A percentile compares a stretch with the other conserved stretches of the same genome.
phyloP scores from a whole-genome alignment of 2,797 vertebrate species.

The Calcarius lapponicus region DNA sequence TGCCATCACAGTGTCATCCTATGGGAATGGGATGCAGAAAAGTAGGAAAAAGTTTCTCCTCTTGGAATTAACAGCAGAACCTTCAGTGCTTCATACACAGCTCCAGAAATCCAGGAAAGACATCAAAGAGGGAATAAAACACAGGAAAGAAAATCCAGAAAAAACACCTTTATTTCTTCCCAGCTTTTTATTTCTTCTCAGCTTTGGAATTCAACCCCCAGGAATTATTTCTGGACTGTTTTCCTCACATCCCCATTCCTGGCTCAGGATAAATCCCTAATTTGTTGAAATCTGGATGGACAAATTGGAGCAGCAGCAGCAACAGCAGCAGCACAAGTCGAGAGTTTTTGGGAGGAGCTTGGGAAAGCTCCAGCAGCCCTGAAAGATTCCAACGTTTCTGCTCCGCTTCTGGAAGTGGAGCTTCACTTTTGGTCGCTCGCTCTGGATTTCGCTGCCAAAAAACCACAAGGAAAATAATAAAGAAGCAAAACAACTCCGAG shows the following conservation, averaged over 20 bases:
- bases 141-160: not conserved
- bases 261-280: not conserved
- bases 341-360: not conserved
- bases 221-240: not conserved
- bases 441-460: constrained; percentile 12
- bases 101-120: not conserved
- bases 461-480: not conserved
- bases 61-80: not conserved
- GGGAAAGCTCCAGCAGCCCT: not conserved
- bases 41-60: not conserved
- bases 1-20: no score
- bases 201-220: not conserved
- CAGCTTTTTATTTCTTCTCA: not conserved
- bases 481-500: not conserved
- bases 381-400: not conserved
- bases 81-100: not conserved
- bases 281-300: not conserved
- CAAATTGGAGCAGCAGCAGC: not conserved
- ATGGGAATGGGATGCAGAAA: not conserved
- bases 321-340: not conserved
- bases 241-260: not conserved
- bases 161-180: not conserved
- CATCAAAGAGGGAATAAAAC: not conserved
- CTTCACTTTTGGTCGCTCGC: not conserved
- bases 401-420: not conserved